Conservation (phyloP, 2,888 invertebrate genomes). For the Dynastes hyllus region DNA sequence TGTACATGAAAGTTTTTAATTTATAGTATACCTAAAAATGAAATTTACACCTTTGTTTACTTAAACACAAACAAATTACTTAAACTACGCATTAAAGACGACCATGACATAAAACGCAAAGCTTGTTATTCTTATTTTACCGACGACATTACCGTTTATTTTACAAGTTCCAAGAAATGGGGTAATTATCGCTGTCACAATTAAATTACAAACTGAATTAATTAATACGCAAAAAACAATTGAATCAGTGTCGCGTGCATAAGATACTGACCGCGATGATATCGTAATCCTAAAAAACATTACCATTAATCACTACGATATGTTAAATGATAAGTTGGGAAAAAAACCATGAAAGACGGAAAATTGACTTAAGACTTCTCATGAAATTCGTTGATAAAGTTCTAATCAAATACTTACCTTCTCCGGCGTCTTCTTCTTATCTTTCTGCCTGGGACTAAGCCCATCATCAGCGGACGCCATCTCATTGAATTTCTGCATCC, state of each 20-base stretch:
- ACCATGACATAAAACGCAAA: conserved; percentile 30
- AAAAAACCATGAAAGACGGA: neutral
- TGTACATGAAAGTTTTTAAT: neutral
- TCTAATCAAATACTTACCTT: conserved; percentile 45
- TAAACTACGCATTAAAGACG: conserved; percentile 17
- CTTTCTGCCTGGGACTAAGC: conserved; percentile 70
- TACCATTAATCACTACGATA: neutral
- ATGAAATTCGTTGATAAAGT: conserved; percentile 34
- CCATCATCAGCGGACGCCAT: conserved; percentile 88
- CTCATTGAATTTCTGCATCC: conserved; percentile 93
- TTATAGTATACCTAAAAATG: neutral
- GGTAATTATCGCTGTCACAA: neutral
- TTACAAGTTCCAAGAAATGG: conserved; percentile 5
- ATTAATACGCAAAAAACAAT: neutral
- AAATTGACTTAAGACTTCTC: neutral
- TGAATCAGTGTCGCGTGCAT: neutral
- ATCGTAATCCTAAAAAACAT: too few species aligned
- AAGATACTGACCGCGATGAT: neutral
- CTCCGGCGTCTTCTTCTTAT: conserved; percentile 68
- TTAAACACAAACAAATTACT: conserved; percentile 13
- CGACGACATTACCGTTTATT: neutral
- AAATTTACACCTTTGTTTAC: conserved; percentile 30
- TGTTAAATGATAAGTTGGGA: neutral
- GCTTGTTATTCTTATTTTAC: conserved; percentile 25
- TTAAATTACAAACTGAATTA: too few species aligned